Conservation (phyloP, 2,797 vertebrate genomes). For the Aplochiton taeniatus region DNA sequence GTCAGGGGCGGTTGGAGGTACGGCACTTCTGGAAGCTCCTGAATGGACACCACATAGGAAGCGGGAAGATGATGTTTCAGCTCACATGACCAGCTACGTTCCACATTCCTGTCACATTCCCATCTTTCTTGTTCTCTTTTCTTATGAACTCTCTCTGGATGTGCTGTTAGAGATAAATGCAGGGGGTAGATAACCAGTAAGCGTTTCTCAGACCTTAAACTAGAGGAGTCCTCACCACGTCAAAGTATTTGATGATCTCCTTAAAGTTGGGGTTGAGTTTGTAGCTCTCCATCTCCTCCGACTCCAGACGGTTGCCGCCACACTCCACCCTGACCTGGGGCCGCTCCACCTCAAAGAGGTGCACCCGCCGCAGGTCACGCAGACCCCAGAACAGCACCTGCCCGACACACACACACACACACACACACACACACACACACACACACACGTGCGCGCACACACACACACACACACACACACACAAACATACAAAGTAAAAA, state of each 20-base stretch:
- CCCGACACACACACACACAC: conserved; percentile 5
- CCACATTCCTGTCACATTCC: too few species aligned
- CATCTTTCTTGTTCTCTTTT: too few species aligned
- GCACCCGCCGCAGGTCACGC: conserved; percentile 85
- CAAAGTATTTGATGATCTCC: conserved; percentile 83
- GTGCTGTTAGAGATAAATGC: too few species aligned
- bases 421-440: not conserved
- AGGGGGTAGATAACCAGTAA: too few species aligned
- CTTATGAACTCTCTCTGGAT: too few species aligned
- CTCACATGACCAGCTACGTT: not conserved
- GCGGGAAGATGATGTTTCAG: conserved; percentile 1
- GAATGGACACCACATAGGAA: conserved; percentile 19
- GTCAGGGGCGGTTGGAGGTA: conserved; percentile 93
- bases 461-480: too few species aligned
- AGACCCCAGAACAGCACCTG: conserved; percentile 95
- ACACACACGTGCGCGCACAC: not conserved
- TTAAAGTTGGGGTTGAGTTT: conserved; percentile 86
- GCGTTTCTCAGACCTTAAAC: too few species aligned
- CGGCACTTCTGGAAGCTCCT: conserved; percentile 90
- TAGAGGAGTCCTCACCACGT: conserved; percentile 82
- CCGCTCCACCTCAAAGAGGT: conserved; percentile 90
- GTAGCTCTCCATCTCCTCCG: conserved; percentile 85
- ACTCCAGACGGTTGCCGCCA: conserved; percentile 85
- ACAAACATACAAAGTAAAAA: not conserved
- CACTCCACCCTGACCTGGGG: conserved; percentile 90